phyloP scores from a whole-genome alignment of 2,113 vertebrate species.

The Callionymus lyra region DNA sequence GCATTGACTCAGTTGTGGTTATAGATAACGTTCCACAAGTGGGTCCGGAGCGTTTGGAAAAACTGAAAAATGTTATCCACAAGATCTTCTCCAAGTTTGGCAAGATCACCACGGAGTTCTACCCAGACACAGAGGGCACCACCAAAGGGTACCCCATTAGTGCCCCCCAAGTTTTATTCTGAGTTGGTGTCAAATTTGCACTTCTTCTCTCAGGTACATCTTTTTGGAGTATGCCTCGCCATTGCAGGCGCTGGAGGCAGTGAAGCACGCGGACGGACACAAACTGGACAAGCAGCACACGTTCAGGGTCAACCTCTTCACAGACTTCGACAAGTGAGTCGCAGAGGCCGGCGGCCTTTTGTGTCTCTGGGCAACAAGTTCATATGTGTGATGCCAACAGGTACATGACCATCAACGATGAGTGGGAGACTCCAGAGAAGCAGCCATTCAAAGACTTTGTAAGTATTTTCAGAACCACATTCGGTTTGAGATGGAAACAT shows the following conservation, averaged over 20 bases:
- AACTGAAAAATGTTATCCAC: constrained; percentile 94
- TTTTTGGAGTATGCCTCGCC: constrained; percentile 92
- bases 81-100: constrained; percentile 99
- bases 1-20: constrained; percentile 90
- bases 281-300: constrained; percentile 97
- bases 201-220: constrained; percentile 73
- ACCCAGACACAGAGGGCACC: constrained; percentile 84
- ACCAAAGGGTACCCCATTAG: constrained; percentile 88
- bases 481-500: neutral
- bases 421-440: constrained; percentile 95
- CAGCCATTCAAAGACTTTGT: constrained; percentile 98
- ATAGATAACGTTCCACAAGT: constrained; percentile 97
- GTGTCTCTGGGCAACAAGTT: neutral
- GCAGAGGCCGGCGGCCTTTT: neutral
- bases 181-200: neutral
- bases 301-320: constrained; percentile 94
- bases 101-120: constrained; percentile 93
- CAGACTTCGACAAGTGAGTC: constrained; percentile 94
- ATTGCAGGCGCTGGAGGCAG: constrained; percentile 82
- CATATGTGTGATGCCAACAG: constrained; percentile 24
- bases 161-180: no score
- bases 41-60: constrained; percentile 87
- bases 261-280: constrained; percentile 94
- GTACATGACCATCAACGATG: constrained; percentile 94
- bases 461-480: constrained; percentile 34